phyloP scores from a whole-genome alignment of 2,797 vertebrate species.

The Schizopygopsis malacanthus region DNA sequence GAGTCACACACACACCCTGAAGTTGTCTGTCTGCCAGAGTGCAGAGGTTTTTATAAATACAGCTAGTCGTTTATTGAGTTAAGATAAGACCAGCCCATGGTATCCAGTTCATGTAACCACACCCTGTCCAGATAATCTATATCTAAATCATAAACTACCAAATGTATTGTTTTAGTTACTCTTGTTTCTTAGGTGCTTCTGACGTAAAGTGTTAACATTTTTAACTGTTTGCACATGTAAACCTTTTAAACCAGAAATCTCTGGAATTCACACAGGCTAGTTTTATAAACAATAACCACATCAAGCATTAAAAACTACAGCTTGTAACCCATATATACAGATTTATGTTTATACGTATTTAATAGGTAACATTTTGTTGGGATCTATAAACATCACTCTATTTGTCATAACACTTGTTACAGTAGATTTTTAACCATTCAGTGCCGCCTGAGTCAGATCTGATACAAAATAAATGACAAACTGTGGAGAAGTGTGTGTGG shows the following conservation, averaged over 20 bases:
- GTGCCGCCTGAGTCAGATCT: background rate
- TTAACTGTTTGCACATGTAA: background rate
- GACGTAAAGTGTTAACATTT: background rate
- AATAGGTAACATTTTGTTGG: background rate
- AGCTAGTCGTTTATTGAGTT: conserved; percentile 31
- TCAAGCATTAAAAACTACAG: background rate
- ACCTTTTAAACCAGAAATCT: background rate
- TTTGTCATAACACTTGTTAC: conserved; percentile 14
- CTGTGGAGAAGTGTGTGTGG: background rate
- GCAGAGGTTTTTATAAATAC: conserved; percentile 27
- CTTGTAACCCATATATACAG: background rate
- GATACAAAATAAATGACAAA: background rate
- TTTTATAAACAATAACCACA: background rate
- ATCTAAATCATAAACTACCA: background rate
- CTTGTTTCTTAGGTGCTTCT: background rate
- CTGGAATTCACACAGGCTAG: background rate
- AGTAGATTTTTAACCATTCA: background rate
- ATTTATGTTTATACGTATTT: background rate
- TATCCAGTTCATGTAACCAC: conserved; percentile 14
- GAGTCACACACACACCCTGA: background rate
- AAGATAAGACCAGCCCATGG: conserved; percentile 28
- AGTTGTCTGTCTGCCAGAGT: background rate
- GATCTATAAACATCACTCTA: background rate
- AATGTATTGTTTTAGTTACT: background rate
- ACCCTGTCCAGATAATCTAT: background rate